Percentiles rank a stretch among this genome's conserved stretches.
These are phyloP conservation scores for Drosophila acutilabella DNA, from an alignment of 2,888 invertebrate genomes.

Conservation along the genomic window DNA sequence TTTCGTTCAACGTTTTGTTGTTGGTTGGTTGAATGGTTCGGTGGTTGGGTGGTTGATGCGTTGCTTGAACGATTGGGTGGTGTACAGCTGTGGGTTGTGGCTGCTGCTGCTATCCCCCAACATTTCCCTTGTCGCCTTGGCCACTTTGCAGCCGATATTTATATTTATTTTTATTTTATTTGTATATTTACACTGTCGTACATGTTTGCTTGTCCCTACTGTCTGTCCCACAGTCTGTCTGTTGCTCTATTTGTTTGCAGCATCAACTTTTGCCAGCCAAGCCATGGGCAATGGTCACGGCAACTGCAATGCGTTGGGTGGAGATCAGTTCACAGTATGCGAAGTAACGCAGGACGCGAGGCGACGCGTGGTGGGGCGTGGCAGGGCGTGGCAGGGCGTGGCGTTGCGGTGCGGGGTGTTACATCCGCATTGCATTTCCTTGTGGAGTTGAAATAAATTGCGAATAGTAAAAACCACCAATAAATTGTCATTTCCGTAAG, in stretches of 20 bases:
- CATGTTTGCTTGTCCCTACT: constrained; percentile 61
- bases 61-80: not conserved
- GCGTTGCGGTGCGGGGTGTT: constrained; percentile 51
- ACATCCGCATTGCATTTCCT: constrained; percentile 81
- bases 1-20: constrained; percentile 28
- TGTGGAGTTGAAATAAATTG: constrained; percentile 80
- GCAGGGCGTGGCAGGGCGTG: constrained; percentile 33
- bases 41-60: not conserved
- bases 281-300: constrained; percentile 37
- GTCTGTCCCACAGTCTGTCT: constrained; percentile 30
- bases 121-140: constrained; percentile 29
- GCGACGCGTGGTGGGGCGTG: constrained; percentile 28
- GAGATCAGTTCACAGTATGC: not conserved
- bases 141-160: constrained; percentile 82
- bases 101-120: constrained; percentile 9
- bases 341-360: not conserved
- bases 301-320: not conserved
- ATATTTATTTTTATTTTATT: constrained; percentile 75
- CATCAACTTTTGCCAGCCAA: constrained; percentile 66
- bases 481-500: constrained; percentile 82
- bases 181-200: constrained; percentile 74
- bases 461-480: constrained; percentile 81
- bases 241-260: constrained; percentile 58
- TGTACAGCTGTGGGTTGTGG: constrained; percentile 37
- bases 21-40: not conserved